Conservation (phyloP, 2,888 invertebrate species). For the Hecatera dysodea region DNA sequence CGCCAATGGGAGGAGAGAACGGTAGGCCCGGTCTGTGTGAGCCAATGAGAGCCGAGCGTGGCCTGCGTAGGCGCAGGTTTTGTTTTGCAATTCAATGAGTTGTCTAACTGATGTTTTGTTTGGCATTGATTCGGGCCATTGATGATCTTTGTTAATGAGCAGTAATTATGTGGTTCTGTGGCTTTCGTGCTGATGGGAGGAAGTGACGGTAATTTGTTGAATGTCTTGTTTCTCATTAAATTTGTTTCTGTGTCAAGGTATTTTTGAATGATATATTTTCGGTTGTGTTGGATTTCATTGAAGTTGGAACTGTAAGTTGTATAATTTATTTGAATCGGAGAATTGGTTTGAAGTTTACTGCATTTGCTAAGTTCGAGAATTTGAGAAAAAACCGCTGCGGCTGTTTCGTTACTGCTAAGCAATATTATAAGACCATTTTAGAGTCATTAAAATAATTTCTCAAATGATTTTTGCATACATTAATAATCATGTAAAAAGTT, state of each 20-base stretch:
- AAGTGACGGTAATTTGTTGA: constrained; percentile 43
- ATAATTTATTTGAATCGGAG: constrained; percentile 28
- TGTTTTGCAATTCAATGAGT: constrained; percentile 85
- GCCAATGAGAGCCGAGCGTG: constrained; percentile 75
- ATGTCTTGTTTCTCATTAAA: constrained; percentile 43
- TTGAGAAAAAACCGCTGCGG: background rate
- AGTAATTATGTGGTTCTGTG: constrained; percentile 29
- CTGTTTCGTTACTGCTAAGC: background rate
- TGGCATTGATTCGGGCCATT: constrained; percentile 75
- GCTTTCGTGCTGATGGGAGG: constrained; percentile 38
- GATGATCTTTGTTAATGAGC: constrained; percentile 69
- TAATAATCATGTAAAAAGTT: background rate
- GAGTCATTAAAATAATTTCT: too few species aligned
- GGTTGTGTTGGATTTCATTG: constrained; percentile 28
- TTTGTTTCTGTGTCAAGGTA: constrained; percentile 53
- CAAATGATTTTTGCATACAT: background rate
- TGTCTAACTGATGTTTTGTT: constrained; percentile 83
- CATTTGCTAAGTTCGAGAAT: background rate
- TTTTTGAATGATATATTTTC: constrained; percentile 45
- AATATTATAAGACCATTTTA: too few species aligned
- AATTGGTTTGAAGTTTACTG: constrained; percentile 31
- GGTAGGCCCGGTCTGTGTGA: constrained; percentile 70
- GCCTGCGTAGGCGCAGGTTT: constrained; percentile 84
- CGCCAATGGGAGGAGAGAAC: constrained; percentile 75
- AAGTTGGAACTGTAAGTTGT: constrained; percentile 14